These are phyloP conservation scores for Sylvilagus floridanus DNA, from an alignment of 2,797 vertebrate genomes.

Conservation along the genomic window DNA sequence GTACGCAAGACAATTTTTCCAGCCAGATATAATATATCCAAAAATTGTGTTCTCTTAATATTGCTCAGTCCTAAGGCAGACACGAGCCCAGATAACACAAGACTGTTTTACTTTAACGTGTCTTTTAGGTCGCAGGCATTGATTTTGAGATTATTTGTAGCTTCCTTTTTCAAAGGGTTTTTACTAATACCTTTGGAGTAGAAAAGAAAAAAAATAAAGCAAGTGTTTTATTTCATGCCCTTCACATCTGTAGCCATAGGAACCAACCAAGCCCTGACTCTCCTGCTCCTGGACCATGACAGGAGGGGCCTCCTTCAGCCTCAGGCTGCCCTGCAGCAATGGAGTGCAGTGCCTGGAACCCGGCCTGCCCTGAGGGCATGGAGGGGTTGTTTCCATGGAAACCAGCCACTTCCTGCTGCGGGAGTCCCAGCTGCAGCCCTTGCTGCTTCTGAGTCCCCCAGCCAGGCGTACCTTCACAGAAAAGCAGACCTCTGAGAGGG, in stretches of 20 bases:
- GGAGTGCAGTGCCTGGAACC: not conserved
- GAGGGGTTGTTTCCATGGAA: slow-evolving; percentile 71
- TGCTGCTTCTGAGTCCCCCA: not conserved
- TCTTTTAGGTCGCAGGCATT: fast-evolving
- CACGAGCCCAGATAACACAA: not conserved
- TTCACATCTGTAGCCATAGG: not conserved
- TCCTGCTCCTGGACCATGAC: too few species aligned
- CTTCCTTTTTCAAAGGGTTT: not conserved
- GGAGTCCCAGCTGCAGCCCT: slow-evolving; percentile 8
- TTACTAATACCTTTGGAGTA: not conserved
- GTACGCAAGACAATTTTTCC: not conserved
- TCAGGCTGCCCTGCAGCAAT: not conserved
- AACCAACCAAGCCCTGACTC: not conserved
- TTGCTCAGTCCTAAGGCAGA: not conserved
- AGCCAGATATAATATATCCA: not conserved
- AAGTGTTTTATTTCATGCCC: not conserved
- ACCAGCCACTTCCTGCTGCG: slow-evolving; percentile 49
- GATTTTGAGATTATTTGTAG: not conserved
- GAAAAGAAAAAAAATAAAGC: not conserved
- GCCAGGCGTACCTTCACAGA: not conserved
- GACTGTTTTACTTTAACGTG: not conserved
- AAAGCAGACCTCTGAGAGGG: not conserved
- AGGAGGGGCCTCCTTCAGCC: not conserved
- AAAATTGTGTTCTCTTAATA: not conserved
- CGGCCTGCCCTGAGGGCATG: not conserved